Base-by-base conservation (phyloP, 1,140 invertebrate species). In the Notospermus geniculatus region DNA sequence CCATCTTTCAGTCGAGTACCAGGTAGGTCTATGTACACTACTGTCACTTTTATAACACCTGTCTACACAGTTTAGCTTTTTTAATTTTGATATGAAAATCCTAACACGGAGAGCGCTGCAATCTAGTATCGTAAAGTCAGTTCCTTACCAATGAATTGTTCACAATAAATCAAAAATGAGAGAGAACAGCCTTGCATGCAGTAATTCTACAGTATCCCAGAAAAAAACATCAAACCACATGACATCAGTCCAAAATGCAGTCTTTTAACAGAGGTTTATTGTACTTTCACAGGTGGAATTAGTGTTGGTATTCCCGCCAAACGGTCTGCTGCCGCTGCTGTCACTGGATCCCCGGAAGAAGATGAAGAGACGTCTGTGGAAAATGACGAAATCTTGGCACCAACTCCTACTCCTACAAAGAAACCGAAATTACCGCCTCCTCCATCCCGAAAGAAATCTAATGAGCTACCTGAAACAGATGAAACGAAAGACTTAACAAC, bases 1-100 rank as follows among this genome's bases (percentile, higher is more conserved):
- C 46, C 46, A 50, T 50, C 46, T 50, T 50, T 50, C 46, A 50
- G 46, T n/a, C 46, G 46, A 5, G 46, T 50, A 50, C 46, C 46
- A 22, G 46, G 46, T 50, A n/a, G n/a, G n/a, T n/a, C n/a, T n/a
- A 50, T 50, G 46, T 50, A 22, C 46, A n/a, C n/a, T n/a, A n/a
- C n/a, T n/a, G n/a, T n/a, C n/a, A n/a, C n/a, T n/a, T n/a, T n/a
- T n/a, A n/a, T n/a, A n/a, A n/a, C n/a, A n/a, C n/a, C n/a, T n/a
- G n/a, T n/a, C n/a, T n/a, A n/a, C n/a, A n/a, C n/a, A n/a, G n/a
- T n/a, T n/a, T n/a, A n/a, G n/a, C n/a, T n/a, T n/a, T n/a, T n/a
- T n/a, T n/a, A n/a, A n/a, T n/a, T n/a, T n/a, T n/a, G n/a, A n/a
- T n/a, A n/a, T n/a, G n/a, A n/a, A n/a, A n/a, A n/a, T n/a, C n/a